Base-by-base conservation (phyloP, 2,113 vertebrate species). In the Picathartes gymnocephalus region DNA sequence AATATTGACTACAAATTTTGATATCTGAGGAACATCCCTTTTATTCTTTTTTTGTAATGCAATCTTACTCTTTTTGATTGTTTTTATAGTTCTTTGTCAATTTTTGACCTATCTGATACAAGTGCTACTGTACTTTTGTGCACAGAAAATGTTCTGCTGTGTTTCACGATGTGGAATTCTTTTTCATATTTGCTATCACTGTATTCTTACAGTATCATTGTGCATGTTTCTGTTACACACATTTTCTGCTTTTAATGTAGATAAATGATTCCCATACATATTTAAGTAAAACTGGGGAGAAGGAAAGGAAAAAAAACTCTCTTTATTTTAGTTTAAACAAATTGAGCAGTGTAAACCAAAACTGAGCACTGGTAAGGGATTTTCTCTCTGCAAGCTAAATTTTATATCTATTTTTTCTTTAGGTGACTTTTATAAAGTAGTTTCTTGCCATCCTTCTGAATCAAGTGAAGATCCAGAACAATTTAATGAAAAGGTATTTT, bases 401-500 rank as follows among this genome's bases (percentile, higher is more conserved):
- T 44, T 27, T 42, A 14, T 19, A 8, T 21, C 70, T 90, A 31
- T 90, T 90, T 82, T 35, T 90, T 85, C 37, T 80, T 66, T 90
- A 98, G 97, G 57, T 83, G 89, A 80, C 17, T 37, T 44, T 78
- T 95, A 74, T 95, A 74, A 65, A 77, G 23, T 62, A 57, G 44
- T 74, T 93, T 95, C 95, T 92, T 94, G 82, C 84, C 73, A 53
- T 90, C 82, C 81, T 81, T 84, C 81, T 86, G 94, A 97, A 77
- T 66, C 71, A 45, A 95, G 97, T 31, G 95, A 98, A 91, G 97
- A 98, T 82, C 79, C 92, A 45, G 71, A 96, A 40, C 91, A 95
- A 64, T 76, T 97, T 28, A 97, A 97, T 60, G 93, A 98, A 88
- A 95, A 37, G 97, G 98, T 99, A 98, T 83, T 90, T 28, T 89